Evolutionary conservation across 2,113 vertebrate species (phyloP).

Genomic region (Aspidoscelis tigris): DNA sequence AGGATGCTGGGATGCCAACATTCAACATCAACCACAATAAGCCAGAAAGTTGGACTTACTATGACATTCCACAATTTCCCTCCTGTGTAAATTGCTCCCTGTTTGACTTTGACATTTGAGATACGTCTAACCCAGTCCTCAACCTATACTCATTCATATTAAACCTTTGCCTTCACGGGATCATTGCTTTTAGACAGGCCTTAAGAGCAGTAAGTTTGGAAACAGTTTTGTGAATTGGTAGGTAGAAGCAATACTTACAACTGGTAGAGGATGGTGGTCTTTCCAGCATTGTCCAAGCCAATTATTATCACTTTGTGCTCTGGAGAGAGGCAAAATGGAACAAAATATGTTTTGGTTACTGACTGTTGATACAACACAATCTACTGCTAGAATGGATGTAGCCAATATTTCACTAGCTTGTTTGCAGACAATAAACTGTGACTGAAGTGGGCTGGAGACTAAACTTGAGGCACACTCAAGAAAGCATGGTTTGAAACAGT

Average conservation of each 20-base stretch:
- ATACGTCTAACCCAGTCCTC: not conserved
- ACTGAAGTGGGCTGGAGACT: not conserved
- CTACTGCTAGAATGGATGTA: not conserved
- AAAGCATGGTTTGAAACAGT: no score
- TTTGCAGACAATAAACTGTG: not conserved
- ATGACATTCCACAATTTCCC: no score
- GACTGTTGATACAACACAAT: no score
- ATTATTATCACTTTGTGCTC: constrained; percentile 88
- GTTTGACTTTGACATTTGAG: not conserved
- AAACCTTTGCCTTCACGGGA: not conserved
- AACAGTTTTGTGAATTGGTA: not conserved
- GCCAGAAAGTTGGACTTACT: no score
- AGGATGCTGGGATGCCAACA: not conserved
- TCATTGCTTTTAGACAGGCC: not conserved
- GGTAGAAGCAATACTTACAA: constrained; percentile 76
- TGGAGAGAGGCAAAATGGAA: constrained; percentile 49
- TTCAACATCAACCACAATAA: not conserved
- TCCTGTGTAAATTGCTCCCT: not conserved
- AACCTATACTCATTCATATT: not conserved
- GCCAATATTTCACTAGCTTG: not conserved
- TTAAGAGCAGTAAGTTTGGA: not conserved
- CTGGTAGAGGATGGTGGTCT: constrained; percentile 87
- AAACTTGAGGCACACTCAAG: no score
- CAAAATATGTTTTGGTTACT: not conserved
- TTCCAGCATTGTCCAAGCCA: constrained; percentile 87